Evolutionary conservation across 2,888 invertebrate species (phyloP).

Genomic region (Spicauda simplicius): DNA sequence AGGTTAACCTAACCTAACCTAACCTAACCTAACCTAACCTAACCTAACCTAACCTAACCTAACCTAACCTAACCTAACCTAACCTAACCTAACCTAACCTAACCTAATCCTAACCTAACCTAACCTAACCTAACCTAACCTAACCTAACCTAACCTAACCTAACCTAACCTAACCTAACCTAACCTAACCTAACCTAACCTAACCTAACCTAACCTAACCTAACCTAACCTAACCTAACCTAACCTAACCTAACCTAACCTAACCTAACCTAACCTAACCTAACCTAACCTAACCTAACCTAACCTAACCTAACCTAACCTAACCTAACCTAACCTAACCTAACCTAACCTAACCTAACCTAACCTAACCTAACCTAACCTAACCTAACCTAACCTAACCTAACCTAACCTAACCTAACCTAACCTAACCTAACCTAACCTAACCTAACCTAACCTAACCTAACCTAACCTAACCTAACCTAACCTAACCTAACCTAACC

Average conservation of each 20-base stretch:
- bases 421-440: conserved; percentile 25
- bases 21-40: conserved; percentile 30
- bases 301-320: conserved; percentile 31
- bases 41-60: conserved; percentile 32
- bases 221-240: conserved; percentile 28
- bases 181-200: conserved; percentile 32
- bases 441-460: conserved; percentile 19
- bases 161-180: conserved; percentile 29
- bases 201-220: conserved; percentile 32
- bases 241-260: conserved; percentile 33
- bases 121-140: conserved; percentile 27
- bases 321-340: conserved; percentile 33
- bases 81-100: conserved; percentile 32
- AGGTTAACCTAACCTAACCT: conserved; percentile 28
- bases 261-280: conserved; percentile 36
- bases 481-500: conserved; percentile 47
- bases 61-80: conserved; percentile 33
- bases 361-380: conserved; percentile 27
- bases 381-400: conserved; percentile 19
- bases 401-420: conserved; percentile 24
- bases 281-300: conserved; percentile 31
- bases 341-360: conserved; percentile 15
- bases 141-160: conserved; percentile 32
- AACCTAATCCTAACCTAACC: too few relatives aligned
- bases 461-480: conserved; percentile 45